Conservation (phyloP, 2,113 vertebrate species). For the Amphiprion percula region DNA sequence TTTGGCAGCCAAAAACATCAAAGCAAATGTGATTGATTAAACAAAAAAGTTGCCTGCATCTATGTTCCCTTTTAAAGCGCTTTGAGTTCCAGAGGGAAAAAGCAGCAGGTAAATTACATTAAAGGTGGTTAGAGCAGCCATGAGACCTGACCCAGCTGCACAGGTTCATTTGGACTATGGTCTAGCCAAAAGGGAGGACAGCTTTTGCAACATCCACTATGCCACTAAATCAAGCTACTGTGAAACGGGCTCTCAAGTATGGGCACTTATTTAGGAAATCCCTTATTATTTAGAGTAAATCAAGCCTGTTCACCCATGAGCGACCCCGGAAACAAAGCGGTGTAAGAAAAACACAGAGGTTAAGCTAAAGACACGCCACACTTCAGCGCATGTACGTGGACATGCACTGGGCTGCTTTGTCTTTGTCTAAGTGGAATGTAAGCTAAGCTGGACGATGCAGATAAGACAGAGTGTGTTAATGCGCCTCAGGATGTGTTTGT, state of each 20-base stretch:
- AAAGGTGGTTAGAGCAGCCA: background rate
- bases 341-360: background rate
- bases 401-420: slow-evolving; percentile 15
- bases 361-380: background rate
- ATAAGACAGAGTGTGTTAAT: slow-evolving; percentile 1
- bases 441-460: too few relatives aligned
- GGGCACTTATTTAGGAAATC: slow-evolving; percentile 24
- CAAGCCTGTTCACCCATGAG: slow-evolving; percentile 25
- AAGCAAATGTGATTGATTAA: background rate
- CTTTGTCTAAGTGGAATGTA: too few relatives aligned
- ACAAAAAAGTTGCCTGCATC: background rate
- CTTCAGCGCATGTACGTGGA: background rate
- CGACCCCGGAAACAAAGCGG: slow-evolving; percentile 16
- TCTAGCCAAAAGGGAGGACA: slow-evolving; percentile 8
- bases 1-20: background rate
- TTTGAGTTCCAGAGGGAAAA: slow-evolving; percentile 12
- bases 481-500: slow-evolving; percentile 38
- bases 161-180: slow-evolving; percentile 4
- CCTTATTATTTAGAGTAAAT: slow-evolving; percentile 23
- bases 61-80: background rate
- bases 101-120: background rate
- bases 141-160: slow-evolving; percentile 22
- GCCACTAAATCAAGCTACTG: slow-evolving; percentile 12
- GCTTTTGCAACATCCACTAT: slow-evolving; percentile 26
- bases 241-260: slow-evolving; percentile 28